Conservation (phyloP, 1,140 invertebrate species). For the Brachionus koreanus region DNA sequence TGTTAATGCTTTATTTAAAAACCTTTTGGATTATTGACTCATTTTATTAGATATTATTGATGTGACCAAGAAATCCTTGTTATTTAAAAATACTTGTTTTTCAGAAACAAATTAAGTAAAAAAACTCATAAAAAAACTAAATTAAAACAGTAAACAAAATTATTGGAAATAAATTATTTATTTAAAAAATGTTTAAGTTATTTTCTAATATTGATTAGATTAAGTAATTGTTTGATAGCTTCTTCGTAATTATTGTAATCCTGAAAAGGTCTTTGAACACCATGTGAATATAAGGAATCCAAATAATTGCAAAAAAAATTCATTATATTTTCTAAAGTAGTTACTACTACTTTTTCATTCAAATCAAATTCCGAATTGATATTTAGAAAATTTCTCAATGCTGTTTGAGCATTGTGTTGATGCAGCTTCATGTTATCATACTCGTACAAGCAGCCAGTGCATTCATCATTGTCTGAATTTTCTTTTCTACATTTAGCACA, state of each 20-base stretch:
- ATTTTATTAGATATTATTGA: too few species aligned
- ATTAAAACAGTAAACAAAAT: not conserved
- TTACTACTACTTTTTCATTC: constrained; percentile 36
- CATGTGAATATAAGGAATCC: constrained; percentile 57
- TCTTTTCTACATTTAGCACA: constrained; percentile 43
- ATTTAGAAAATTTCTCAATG: constrained; percentile 67
- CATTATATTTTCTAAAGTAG: constrained; percentile 11
- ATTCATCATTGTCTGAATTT: constrained; percentile 49
- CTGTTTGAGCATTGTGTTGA: constrained; percentile 60
- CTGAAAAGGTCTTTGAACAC: constrained; percentile 70
- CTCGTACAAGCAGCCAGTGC: constrained; percentile 49
- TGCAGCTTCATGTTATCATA: constrained; percentile 44
- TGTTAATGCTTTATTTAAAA: too few species aligned
- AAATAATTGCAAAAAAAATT: constrained; percentile 30
- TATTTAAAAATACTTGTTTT: not conserved
- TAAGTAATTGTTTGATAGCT: constrained; percentile 68
- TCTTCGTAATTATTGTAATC: constrained; percentile 76
- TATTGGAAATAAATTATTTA: not conserved
- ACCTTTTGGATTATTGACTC: too few species aligned
- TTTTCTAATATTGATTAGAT: constrained; percentile 45
- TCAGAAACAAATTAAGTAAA: too few species aligned
- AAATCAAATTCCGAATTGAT: constrained; percentile 46
- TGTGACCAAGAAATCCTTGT: too few species aligned
- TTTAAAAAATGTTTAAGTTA: not conserved
- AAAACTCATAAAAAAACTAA: too few species aligned